phyloP scores from a whole-genome alignment of 2,888 invertebrate species.

The Oasisia sp. region DNA sequence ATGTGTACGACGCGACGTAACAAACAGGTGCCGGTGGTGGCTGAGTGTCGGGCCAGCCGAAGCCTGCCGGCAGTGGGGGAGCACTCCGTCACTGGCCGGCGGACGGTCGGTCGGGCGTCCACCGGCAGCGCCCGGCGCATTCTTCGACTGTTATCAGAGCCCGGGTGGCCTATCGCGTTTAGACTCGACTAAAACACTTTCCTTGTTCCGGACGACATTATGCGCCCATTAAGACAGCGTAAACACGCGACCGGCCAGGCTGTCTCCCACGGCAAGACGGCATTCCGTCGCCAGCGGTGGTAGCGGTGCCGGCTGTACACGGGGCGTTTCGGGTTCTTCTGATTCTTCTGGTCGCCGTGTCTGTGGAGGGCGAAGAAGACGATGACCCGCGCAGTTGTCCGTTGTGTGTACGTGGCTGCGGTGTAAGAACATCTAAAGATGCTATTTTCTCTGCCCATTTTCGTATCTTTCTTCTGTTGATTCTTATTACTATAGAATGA shows the following conservation, averaged over 20 bases:
- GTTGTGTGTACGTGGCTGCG: too few relatives aligned
- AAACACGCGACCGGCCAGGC: not conserved
- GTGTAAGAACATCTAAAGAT: too few relatives aligned
- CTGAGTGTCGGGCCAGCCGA: not conserved
- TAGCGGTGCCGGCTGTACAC: not conserved
- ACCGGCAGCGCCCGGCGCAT: not conserved
- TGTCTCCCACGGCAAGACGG: not conserved
- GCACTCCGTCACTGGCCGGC: not conserved
- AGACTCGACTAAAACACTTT: constrained; percentile 17
- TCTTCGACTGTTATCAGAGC: constrained; percentile 11
- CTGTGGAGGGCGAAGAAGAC: too few relatives aligned
- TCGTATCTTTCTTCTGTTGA: too few relatives aligned
- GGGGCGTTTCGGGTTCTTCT: too few relatives aligned
- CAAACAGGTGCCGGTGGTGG: not conserved
- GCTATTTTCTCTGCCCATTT: too few relatives aligned
- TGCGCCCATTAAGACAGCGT: constrained; percentile 17
- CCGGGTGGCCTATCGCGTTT: constrained; percentile 17
- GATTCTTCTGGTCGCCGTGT: too few relatives aligned
- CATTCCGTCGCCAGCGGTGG: not conserved
- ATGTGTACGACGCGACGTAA: too few relatives aligned
- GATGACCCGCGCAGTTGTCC: too few relatives aligned
- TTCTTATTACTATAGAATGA: too few relatives aligned
- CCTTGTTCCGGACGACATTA: not conserved
- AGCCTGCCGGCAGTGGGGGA: not conserved
- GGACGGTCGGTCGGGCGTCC: not conserved